A percentile compares a stretch with the other conserved stretches of the same genome.
These are phyloP conservation scores for Pipra filicauda DNA, from an alignment of 2,113 vertebrate species.

Conservation along the genomic window DNA sequence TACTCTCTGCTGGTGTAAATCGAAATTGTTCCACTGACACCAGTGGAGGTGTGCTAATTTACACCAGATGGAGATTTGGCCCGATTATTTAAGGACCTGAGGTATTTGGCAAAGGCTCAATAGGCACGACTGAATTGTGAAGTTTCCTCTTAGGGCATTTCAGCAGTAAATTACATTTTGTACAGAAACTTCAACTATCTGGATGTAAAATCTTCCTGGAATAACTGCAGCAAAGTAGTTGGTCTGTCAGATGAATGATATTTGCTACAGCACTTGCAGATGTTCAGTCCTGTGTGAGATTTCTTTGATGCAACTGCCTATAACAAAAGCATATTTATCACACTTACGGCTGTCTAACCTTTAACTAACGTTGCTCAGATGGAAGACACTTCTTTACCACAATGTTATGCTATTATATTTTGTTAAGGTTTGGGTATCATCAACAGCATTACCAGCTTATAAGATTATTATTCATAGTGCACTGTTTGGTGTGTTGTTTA, in stretches of 20 bases:
- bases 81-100: constrained; percentile 37
- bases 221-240: constrained; percentile 65
- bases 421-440: neutral
- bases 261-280: constrained; percentile 45
- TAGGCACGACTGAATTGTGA: constrained; percentile 15
- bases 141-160: constrained; percentile 52
- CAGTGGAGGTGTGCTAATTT: neutral
- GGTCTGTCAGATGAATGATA: constrained; percentile 44
- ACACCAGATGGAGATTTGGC: constrained; percentile 32
- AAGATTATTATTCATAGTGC: neutral
- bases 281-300: constrained; percentile 55
- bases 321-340: constrained; percentile 68
- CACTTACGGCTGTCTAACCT: constrained; percentile 59
- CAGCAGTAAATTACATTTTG: constrained; percentile 56
- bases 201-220: constrained; percentile 65
- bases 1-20: constrained; percentile 6
- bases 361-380: constrained; percentile 53
- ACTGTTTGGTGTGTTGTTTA: neutral
- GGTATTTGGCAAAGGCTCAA: constrained; percentile 35
- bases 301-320: constrained; percentile 58
- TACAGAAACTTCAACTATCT: constrained; percentile 53
- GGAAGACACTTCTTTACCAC: constrained; percentile 6
- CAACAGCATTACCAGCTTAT: neutral
- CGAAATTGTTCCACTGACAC: neutral
- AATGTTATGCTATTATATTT: constrained; percentile 18